Conservation (phyloP, 1,140 invertebrate species). For the Cheumatopsyche charites region DNA sequence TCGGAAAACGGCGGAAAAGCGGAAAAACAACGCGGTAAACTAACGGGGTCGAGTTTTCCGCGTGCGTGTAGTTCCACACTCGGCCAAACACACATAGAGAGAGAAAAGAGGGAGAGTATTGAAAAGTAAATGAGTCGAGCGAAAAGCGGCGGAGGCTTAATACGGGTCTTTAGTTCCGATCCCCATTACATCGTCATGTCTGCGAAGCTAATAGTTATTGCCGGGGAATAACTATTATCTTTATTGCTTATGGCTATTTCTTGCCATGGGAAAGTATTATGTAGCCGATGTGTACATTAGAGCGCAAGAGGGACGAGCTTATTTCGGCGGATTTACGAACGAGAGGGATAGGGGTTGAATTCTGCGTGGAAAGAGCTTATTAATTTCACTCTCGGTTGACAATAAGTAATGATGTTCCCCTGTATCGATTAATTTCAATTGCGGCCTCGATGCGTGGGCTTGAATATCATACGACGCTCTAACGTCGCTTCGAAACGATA, state of each 20-base stretch:
- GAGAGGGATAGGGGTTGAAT: slow-evolving; percentile 19
- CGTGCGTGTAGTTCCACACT: slow-evolving; percentile 5
- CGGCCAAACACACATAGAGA: no score
- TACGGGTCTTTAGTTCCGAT: slow-evolving; percentile 39
- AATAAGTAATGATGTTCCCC: slow-evolving; percentile 39
- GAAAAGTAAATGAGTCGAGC: slow-evolving; percentile 45
- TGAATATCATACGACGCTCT: slow-evolving; percentile 5
- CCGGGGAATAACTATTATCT: slow-evolving; percentile 43
- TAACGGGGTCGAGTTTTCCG: neutral
- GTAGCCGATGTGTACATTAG: slow-evolving; percentile 26
- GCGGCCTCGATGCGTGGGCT: neutral
- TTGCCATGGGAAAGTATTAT: slow-evolving; percentile 28
- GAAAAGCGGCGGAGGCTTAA: slow-evolving; percentile 35
- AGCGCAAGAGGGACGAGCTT: neutral
- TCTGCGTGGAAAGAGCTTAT: slow-evolving; percentile 37
- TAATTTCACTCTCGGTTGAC: slow-evolving; percentile 42
- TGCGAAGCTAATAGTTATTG: slow-evolving; percentile 42
- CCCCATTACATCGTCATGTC: slow-evolving; percentile 41
- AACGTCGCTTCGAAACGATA: no score
- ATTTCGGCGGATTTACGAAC: neutral
- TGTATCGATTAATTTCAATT: slow-evolving; percentile 37
- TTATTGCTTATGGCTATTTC: slow-evolving; percentile 44
- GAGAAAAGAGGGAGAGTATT: slow-evolving; percentile 41
- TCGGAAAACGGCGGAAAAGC: neutral
- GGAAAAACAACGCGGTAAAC: slow-evolving; percentile 22